Evolutionary conservation across 2,888 invertebrate species (phyloP), one percentile per base, ranked within the genome.

Genomic region (Phorcus lineatus): DNA sequence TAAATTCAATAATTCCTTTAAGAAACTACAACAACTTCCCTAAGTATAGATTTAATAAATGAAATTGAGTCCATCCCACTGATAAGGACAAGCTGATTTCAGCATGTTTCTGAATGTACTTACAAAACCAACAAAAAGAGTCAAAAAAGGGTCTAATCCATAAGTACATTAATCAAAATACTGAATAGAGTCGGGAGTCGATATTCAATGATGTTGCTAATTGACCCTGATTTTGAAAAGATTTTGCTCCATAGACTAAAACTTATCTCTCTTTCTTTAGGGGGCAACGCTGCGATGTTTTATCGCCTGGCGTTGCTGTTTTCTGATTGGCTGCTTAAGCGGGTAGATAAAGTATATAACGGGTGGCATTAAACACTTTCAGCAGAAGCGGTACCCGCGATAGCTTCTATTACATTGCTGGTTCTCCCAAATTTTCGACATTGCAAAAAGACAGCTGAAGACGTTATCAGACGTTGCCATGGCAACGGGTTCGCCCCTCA

Each of bases 401-500:
- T 62, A 24, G 62, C 28, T 24, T 28, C 28, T 28, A 0, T 16
- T 28, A 4, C 28, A 28, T 62, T 28, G 24, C 62, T 16, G 16
- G 62, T 62, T 62, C 28, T 62, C 16, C 2, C 22, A 28, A 28
- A 11, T 62, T 28, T 62, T 62, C 28, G 62, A 62, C 19, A 22
- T 28, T 28, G 62, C 62, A 24, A 62, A 62, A 62, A 28, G 62
- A 62, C 24, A 16, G 16, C 28, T 17, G 28, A 24, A 62, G 62
- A 24, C 16, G 62, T 4, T 28, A 22, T 28, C 17, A 13, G 16
- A 17, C 22, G 22, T 62, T 47, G 52, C 40, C 7, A 74, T 74
- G 74, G 74, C 74, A 74, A 47, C 24, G 52, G 24, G 74, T 74
- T 47, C 74, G 47, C 52, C 47, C 22, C 47, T 74, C 47, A 74